phyloP scores from a whole-genome alignment of 2,888 invertebrate species.

The Drosophila neotestacea region DNA sequence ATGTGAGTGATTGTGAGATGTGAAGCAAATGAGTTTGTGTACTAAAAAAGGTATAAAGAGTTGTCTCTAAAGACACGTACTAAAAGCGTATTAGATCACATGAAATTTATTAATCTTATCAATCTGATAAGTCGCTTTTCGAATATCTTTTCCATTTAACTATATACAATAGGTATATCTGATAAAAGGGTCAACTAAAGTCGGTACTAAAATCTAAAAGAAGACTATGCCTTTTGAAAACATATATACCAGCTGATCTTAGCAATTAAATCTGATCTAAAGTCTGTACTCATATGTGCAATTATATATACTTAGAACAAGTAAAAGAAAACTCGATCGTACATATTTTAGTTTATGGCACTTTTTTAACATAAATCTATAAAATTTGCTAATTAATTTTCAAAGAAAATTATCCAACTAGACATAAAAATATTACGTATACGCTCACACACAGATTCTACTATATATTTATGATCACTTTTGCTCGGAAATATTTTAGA shows the following conservation, averaged over 20 bases:
- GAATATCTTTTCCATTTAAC: too few species aligned
- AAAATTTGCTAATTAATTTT: slow-evolving; percentile 15
- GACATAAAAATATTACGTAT: slow-evolving; percentile 37
- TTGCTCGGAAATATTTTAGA: slow-evolving; percentile 22
- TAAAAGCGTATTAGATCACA: not conserved
- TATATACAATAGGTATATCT: too few species aligned
- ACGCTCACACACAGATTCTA: slow-evolving; percentile 10
- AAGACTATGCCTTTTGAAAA: not conserved
- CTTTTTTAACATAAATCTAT: not conserved
- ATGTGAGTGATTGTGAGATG: not conserved
- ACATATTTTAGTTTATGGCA: not conserved
- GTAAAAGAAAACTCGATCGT: not conserved
- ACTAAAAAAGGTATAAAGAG: not conserved
- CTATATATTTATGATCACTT: slow-evolving; percentile 7
- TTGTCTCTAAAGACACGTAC: not conserved
- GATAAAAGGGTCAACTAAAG: not conserved
- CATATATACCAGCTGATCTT: too few species aligned
- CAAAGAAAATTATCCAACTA: slow-evolving; percentile 65
- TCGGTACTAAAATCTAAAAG: not conserved
- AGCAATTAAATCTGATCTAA: not conserved
- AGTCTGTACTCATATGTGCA: not conserved
- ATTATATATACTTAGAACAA: slow-evolving; percentile 6
- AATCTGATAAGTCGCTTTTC: not conserved
- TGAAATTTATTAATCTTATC: not conserved
- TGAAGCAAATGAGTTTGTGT: not conserved